Base-by-base conservation (phyloP, 2,797 vertebrate species). In the Martes flavigula region DNA sequence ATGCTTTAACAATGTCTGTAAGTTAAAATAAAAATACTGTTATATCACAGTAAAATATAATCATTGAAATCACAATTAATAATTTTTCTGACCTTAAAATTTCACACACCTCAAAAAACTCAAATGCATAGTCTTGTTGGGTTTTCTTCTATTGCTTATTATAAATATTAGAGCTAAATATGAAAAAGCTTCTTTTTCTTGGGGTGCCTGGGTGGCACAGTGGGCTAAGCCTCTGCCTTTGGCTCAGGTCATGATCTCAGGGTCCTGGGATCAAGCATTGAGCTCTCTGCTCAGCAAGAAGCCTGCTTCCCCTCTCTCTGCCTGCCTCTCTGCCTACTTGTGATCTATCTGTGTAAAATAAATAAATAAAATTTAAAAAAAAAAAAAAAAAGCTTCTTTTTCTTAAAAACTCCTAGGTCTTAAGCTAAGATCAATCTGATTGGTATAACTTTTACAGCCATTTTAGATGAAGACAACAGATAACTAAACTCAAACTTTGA, bases 11-110 rank as follows among this genome's bases (percentile, higher is more conserved):
- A 58, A 43, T 21, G 12, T 25, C 38, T 51, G 0, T 54, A 60
- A 94, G 32, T 87, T 95, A 84, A 79, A 95, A 88, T 79, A 84
- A 92, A 54, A 90, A 85, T 27, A 83, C 0, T 64, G 12, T 43
- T 21, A 48, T 32, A 54, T 40, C 48, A 30, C 9, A 25, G 60
- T 78, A 77, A 91, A 87, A 96, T n/a, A 27, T 40, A 89, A 88
- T n/a, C 32, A 96, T 32, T 64, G 17, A 82, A 62, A 84, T 6
- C 87, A 20, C 72, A 46, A 46, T 51, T 64, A 91, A 58, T 54
- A 68, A 68, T 84, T 40, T 73, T 70, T 93, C 21, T 84, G 60
- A 75, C 13, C 14, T 95, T 84, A 90, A 86, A 94, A 81, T 77
- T 40, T 18, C 7, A 82, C 6, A 56, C 4, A 32, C 12, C 9